Evolutionary conservation across 2,797 vertebrate genomes (phyloP), one percentile per base, ranked within the genome.

Genomic region (Kryptolebias ocellatus): DNA sequence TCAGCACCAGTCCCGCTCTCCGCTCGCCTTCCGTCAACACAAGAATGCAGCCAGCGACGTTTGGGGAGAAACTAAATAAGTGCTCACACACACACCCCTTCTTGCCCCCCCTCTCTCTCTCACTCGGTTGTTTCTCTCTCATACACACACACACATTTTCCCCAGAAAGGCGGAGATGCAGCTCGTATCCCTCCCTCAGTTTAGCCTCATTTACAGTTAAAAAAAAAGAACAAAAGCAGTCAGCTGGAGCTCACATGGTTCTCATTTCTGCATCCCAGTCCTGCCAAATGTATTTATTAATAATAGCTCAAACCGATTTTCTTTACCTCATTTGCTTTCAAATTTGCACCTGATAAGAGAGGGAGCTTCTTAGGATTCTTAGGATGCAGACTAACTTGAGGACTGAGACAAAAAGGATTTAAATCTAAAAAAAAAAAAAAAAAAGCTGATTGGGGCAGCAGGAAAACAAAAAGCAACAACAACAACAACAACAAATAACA

Each of bases 31-130:
- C 69, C 69, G 76, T 63, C 80, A 84, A 71, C 78, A 72, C 63
- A 87, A 88, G 81, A 91, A 83, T 87, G 88, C 85, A 78, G 78
- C 58, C 61, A 68, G 75, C 58, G 78, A 74, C 74, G 84, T 75
- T 79, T 78, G 72, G 67, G 59, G 60, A 81, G 83, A 84, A 85
- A 85, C 78, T 74, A 85, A 77, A 76, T 57, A 81, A 82, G 76
- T 78, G 50, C 78, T 73, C 60, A 46, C 56, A 50, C 56, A 53
- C 65, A 16, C 64, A 60, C 0, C 70, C 47, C 18, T 60, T 7
- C 49, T 15, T 58, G 31, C 44, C 6, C 63, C 12, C 60, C 17
- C 28, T 0, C 67, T 45, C 18, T 37, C 59, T 17, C 39, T 7
- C 60, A 27, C 29, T 11, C 20, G 55, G 24, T 24, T 52, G 31